Conservation (phyloP, 2,113 vertebrate genomes). For the Spea bombifrons region DNA sequence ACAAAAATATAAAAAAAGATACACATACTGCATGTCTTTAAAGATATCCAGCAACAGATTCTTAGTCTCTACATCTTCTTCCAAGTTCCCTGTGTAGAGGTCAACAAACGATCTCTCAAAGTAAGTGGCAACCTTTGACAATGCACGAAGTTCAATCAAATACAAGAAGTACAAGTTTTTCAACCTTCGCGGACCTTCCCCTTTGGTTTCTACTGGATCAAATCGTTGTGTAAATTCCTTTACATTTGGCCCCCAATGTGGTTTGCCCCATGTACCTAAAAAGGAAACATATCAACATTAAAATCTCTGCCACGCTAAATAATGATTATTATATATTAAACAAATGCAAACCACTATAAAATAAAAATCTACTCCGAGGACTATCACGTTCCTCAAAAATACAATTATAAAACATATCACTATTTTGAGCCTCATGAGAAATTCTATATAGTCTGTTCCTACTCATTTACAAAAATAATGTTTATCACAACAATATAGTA, state of each 20-base stretch:
- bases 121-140: constrained; percentile 88
- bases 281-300: neutral
- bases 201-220: constrained; percentile 82
- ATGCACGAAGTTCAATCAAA: constrained; percentile 89
- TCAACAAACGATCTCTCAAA: constrained; percentile 86
- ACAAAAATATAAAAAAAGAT: neutral
- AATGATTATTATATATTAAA: too few species aligned
- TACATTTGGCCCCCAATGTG: constrained; percentile 84
- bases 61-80: constrained; percentile 83
- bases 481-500: too few species aligned
- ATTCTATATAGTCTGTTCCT: too few species aligned
- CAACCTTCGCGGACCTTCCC: constrained; percentile 86
- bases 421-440: too few species aligned
- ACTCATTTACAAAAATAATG: too few species aligned
- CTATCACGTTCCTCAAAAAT: too few species aligned
- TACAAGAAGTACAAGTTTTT: constrained; percentile 96
- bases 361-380: too few species aligned
- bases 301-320: too few species aligned
- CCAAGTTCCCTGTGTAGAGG: constrained; percentile 85
- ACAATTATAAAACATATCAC: too few species aligned
- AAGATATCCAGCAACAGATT: constrained; percentile 82
- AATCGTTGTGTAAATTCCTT: constrained; percentile 87
- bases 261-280: constrained; percentile 85
- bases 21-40: constrained; percentile 82
- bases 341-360: too few species aligned